phyloP scores from a whole-genome alignment of 2,888 invertebrate genomes.

The Pristionchus entomophagus region DNA sequence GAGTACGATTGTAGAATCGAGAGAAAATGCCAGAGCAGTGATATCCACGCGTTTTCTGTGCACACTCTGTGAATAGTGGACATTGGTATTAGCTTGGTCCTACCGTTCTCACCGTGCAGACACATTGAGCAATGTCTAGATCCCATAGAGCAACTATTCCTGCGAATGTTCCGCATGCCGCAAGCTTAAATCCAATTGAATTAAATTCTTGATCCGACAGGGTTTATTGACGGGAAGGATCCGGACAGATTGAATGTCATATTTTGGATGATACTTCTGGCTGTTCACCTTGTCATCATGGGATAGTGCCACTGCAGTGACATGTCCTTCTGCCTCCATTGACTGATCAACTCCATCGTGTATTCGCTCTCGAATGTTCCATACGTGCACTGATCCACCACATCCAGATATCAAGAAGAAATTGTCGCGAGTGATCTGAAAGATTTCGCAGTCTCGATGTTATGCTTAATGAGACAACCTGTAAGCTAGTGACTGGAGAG shows the following conservation, averaged over 20 bases:
- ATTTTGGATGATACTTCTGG: not conserved
- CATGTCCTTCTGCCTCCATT: slow-evolving; percentile 64
- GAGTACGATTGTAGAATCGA: slow-evolving; percentile 66
- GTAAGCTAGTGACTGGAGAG: slow-evolving; percentile 64
- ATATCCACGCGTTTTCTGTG: slow-evolving; percentile 67
- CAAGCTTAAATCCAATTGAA: too few relatives aligned
- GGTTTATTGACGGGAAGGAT: not conserved
- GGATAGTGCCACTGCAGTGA: slow-evolving; percentile 67
- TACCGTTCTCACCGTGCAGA: slow-evolving; percentile 62
- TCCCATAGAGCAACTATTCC: slow-evolving; percentile 75
- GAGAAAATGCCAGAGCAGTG: slow-evolving; percentile 68
- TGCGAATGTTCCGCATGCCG: slow-evolving; percentile 73
- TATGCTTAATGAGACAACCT: slow-evolving; percentile 51
- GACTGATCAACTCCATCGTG: slow-evolving; percentile 56
- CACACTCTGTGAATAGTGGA: slow-evolving; percentile 56
- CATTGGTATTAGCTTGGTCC: not conserved
- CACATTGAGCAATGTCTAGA: slow-evolving; percentile 74
- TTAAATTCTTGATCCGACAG: too few relatives aligned
- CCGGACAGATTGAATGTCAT: not conserved
- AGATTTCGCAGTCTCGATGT: not conserved
- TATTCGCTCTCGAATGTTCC: slow-evolving; percentile 64
- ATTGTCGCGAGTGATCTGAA: slow-evolving; percentile 83
- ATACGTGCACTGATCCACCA: slow-evolving; percentile 82
- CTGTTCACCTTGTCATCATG: slow-evolving; percentile 66
- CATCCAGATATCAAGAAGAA: slow-evolving; percentile 90